Evolutionary conservation across 2,797 vertebrate genomes (phyloP).

Genomic region (Streptopelia turtur): DNA sequence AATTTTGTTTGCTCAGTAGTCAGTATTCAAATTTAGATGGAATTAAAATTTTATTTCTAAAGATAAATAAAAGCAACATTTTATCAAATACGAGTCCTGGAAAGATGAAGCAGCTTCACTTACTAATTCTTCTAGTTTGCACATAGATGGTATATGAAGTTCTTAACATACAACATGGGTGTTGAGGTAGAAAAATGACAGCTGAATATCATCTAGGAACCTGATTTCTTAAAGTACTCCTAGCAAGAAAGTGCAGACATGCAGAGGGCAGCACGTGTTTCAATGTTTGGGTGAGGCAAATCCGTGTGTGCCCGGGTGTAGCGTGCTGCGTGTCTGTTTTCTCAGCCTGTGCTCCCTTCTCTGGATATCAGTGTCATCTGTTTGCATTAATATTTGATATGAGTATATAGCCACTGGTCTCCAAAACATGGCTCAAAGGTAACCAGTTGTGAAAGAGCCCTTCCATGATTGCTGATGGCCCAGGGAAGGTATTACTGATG

Average conservation of each 20-base stretch:
- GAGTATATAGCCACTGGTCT: not conserved
- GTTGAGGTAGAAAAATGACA: not conserved
- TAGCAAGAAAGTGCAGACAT: not conserved
- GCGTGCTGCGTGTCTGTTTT: not conserved
- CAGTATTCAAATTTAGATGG: not conserved
- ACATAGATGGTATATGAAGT: not conserved
- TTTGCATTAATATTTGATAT: not conserved
- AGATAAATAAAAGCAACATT: not conserved
- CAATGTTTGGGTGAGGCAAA: not conserved
- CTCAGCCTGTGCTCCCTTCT: not conserved
- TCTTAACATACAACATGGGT: not conserved
- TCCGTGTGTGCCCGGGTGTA: not conserved
- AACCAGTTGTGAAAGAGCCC: not conserved
- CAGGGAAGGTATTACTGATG: rapidly evolving
- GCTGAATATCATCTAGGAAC: not conserved
- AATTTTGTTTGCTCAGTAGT: not conserved
- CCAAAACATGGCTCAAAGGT: not conserved
- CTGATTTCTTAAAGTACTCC: not conserved
- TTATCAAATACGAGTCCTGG: not conserved
- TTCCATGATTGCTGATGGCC: not conserved
- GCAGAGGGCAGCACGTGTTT: not conserved
- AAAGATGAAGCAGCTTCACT: not conserved
- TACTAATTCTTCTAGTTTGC: not conserved
- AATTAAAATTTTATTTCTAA: not conserved
- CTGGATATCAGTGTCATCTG: not conserved